These are phyloP conservation scores for Aepyceros melampus DNA, from an alignment of 2,113 vertebrate genomes.

Conservation along the genomic window DNA sequence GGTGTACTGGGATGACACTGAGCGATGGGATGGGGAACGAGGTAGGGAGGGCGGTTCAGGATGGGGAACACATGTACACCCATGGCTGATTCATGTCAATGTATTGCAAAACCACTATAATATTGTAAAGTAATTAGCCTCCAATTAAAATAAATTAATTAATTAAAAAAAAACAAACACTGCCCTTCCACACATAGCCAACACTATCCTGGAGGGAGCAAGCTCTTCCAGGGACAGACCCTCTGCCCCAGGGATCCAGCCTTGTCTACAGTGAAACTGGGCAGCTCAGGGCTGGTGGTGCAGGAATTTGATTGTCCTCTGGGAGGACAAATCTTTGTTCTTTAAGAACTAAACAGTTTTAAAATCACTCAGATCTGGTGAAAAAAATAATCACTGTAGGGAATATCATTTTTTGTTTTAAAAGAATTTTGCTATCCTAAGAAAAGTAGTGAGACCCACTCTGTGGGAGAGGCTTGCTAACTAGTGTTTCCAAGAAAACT, in stretches of 20 bases:
- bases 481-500: background rate
- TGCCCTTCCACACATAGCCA: background rate
- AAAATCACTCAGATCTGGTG: background rate
- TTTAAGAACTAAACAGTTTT: background rate
- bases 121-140: background rate
- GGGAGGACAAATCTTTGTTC: background rate
- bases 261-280: background rate
- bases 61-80: background rate
- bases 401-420: background rate
- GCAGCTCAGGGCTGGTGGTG: background rate
- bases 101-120: background rate
- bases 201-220: rapidly evolving
- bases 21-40: background rate
- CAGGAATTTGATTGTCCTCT: background rate
- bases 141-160: background rate
- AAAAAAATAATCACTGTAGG: background rate
- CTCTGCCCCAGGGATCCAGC: background rate
- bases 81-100: background rate
- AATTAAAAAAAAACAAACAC: background rate
- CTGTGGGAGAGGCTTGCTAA: background rate
- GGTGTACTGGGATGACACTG: background rate
- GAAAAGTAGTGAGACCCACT: background rate
- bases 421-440: background rate
- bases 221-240: background rate
- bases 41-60: rapidly evolving